Base-by-base conservation (phyloP, 1,140 invertebrate genomes). In the Drosophila bipectinata region DNA sequence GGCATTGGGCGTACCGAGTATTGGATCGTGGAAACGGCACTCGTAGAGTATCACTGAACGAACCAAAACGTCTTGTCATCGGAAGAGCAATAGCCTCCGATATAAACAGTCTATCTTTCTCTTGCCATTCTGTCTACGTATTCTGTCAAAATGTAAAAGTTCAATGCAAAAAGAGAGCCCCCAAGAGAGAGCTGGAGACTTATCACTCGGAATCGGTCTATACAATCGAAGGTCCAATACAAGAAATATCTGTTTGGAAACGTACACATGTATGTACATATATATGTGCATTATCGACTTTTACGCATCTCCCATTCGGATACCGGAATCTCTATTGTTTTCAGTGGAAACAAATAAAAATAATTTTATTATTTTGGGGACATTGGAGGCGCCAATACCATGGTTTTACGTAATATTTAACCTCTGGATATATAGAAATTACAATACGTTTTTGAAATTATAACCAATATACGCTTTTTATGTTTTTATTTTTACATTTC, bases 31-130 rank as follows among this genome's bases (percentile, higher is more conserved):
- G 21, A 4, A 18, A 41, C 52, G 12, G 4, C 21, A 12, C 54
- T 0, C 0, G 14, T 2, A 76, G 80, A 9, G 80, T 79, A 68
- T 48, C 6, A 10, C 32, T 80, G 63, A 63, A 77, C 34, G 57
- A 59, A 87, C 41, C 21, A 84, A 78, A 83, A 60, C 61, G 85
- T 74, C 73, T 71, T 75, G 75, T 84, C 72, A 80, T 80, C 81
- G 58, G 59, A 75, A 89, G 80, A 90, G 80, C 85, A 80, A 84
- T 89, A 85, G 48, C 84, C 83, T 80, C 72, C 56, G 79, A 77
- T 88, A 79, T 79, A 90, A 83, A 84, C 79, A 89, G 55, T 77
- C 53, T 61, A 74, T 74, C 75, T 80, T 77, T 71, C 72, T 89
- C 69, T 87, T 76, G 60, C 61, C 41, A 47, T 76, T 83, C 61